Evolutionary conservation across 2,888 invertebrate genomes (phyloP).

Genomic region (Iselma pallidipennis): DNA sequence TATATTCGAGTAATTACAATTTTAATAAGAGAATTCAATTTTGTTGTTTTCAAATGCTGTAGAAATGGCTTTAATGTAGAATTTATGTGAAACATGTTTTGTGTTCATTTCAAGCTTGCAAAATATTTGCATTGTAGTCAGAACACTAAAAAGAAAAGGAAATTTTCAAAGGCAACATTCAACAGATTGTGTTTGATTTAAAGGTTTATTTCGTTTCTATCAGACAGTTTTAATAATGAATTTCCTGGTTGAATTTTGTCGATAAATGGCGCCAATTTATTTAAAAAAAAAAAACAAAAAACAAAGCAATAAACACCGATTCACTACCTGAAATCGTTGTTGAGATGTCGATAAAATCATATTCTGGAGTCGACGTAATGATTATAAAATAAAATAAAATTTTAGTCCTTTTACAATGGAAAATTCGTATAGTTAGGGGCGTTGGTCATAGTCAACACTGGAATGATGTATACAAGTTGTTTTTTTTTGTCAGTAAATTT

Average conservation of each 20-base stretch:
- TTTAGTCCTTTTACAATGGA: not conserved
- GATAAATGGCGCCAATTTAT: slow-evolving; percentile 10
- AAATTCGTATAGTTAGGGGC: not conserved
- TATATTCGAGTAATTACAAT: too few relatives aligned
- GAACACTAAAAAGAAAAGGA: not conserved
- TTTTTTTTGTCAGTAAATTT: not conserved
- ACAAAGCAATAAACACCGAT: not conserved
- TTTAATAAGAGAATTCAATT: too few relatives aligned
- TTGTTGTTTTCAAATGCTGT: too few relatives aligned
- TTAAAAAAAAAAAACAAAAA: not conserved
- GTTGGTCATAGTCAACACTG: not conserved
- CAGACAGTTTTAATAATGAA: not conserved
- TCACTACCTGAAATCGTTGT: slow-evolving; percentile 16
- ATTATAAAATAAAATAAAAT: not conserved
- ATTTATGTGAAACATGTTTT: too few relatives aligned
- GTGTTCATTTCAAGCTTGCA: not conserved
- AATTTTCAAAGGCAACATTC: not conserved
- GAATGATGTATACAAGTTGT: not conserved
- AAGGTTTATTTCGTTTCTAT: not conserved
- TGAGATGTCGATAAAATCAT: slow-evolving; percentile 21
- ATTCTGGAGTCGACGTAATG: slow-evolving; percentile 8
- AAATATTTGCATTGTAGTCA: not conserved
- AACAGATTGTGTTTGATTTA: not conserved
- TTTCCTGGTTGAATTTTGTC: not conserved
- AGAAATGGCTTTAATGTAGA: too few relatives aligned